Base-by-base conservation (phyloP, 2,888 invertebrate species). In the Emesis russula region DNA sequence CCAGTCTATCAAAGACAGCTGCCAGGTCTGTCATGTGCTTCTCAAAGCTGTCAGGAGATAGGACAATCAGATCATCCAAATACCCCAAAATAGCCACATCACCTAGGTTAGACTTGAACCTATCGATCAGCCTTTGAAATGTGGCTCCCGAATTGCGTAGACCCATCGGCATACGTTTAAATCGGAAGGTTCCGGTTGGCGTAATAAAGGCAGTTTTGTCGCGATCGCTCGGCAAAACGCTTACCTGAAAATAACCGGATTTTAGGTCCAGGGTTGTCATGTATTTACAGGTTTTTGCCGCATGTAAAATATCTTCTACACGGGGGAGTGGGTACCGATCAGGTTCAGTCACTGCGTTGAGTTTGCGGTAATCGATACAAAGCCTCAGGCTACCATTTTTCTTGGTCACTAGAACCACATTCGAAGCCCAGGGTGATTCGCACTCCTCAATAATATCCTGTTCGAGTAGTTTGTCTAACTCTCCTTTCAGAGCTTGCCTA, bases 391-490 rank as follows among this genome's bases (percentile, higher is more conserved):
- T 78, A 0, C 94, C 95, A 77, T 96, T 83, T 38, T 94, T 93
- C 83, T 96, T 96, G 0, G 88, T 84, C 0, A 96, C 93, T 36
- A 96, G 41, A 1, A 96, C 92, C 0, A 89, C 93, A 2, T 88
- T 87, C 0, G 96, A 89, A 0, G 96, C 93, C 96, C 96, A 97
- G 1, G 92, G 90, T 0, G 93, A 93, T 71, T 94, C 93, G 38
- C 93, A 92, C 58, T 93, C 92, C 70, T 93, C 94, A 3, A 93
- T 92, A 11, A 93, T 81, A 41, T 89, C 96, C 2, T 93, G 92
- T 15, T 89, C 83, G 2, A 96, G 58, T 87, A 97, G 85, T 88
- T 93, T 91, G 33, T 95, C 86, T 2, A 96, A 80, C 89, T 96
- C 94, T 5, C 18, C 18, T 7, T 18, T 58, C 6, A 58, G 58